Conservation (phyloP, 2,113 vertebrate genomes). For the Chaetura pelagica region DNA sequence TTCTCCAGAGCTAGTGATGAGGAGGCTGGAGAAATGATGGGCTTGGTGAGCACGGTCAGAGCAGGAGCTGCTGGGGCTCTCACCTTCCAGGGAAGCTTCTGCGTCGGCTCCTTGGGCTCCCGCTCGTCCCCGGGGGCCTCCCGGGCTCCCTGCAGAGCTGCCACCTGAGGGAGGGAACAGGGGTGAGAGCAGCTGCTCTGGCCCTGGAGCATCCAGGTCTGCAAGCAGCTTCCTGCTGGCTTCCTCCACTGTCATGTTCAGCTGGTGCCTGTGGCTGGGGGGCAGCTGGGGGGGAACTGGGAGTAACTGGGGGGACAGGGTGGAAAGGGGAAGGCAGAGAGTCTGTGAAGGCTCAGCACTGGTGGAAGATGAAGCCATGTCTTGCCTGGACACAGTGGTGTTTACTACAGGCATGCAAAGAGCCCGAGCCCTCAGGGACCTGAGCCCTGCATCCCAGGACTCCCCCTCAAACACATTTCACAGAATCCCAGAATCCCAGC, state of each 20-base stretch:
- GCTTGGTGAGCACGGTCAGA: not conserved
- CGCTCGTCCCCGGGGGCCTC: slow-evolving; percentile 62
- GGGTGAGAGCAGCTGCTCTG: not conserved
- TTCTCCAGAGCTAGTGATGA: not conserved
- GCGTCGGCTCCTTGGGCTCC: slow-evolving; percentile 55
- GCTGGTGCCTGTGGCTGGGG: not conserved
- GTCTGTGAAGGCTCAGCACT: not conserved
- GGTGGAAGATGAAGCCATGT: not conserved
- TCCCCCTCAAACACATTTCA: not conserved
- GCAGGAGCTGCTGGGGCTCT: not conserved
- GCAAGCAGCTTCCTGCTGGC: fast-evolving
- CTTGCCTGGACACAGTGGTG: not conserved
- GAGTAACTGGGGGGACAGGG: too few species aligned
- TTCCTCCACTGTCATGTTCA: not conserved
- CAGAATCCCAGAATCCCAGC: too few species aligned
- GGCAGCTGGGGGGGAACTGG: too few species aligned
- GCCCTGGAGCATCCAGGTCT: not conserved
- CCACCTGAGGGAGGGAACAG: slow-evolving; percentile 52
- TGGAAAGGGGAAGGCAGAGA: not conserved
- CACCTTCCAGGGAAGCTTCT: slow-evolving; percentile 78
- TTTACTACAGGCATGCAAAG: not conserved
- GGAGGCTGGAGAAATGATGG: not conserved
- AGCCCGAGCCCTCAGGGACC: not conserved
- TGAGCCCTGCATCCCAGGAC: not conserved
- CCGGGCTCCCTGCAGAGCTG: slow-evolving; percentile 63